Evolutionary conservation across 2,113 vertebrate genomes (phyloP).

Genomic region (Odobenus rosmarus): DNA sequence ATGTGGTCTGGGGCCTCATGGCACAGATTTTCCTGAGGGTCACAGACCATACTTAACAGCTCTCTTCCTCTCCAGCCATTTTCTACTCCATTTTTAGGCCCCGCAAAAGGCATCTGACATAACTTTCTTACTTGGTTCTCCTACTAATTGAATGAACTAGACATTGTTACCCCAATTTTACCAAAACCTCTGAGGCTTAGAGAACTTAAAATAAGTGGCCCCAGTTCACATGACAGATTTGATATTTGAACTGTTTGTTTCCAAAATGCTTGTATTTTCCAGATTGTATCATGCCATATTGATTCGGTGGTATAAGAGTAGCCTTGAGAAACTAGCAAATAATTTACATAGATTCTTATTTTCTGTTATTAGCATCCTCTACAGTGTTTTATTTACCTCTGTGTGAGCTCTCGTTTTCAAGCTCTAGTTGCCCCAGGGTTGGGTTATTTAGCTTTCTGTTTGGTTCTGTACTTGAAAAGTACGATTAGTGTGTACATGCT

Average conservation of each 20-base stretch:
- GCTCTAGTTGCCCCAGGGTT: not conserved
- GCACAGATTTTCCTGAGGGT: not conserved
- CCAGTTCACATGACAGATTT: not conserved
- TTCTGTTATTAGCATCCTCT: not conserved
- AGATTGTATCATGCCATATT: not conserved
- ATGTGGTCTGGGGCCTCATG: not conserved
- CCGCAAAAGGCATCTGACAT: not conserved
- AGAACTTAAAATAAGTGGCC: constrained; percentile 23
- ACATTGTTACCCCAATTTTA: not conserved
- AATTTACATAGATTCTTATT: not conserved
- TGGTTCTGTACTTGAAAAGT: not conserved
- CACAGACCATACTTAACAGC: not conserved
- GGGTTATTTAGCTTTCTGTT: constrained; percentile 3
- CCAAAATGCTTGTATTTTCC: constrained; percentile 7
- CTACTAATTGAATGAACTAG: not conserved
- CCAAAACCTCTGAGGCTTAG: not conserved
- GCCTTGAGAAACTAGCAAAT: not conserved
- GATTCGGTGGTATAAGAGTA: not conserved
- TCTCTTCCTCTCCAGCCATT: not conserved
- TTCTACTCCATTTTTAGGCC: not conserved
- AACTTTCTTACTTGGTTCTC: not conserved
- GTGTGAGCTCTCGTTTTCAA: not conserved
- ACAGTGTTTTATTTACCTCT: not conserved
- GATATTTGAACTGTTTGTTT: constrained; percentile 35
- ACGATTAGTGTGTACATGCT: not conserved